Conservation (phyloP, 2,888 invertebrate species). For the Eilema depressum region DNA sequence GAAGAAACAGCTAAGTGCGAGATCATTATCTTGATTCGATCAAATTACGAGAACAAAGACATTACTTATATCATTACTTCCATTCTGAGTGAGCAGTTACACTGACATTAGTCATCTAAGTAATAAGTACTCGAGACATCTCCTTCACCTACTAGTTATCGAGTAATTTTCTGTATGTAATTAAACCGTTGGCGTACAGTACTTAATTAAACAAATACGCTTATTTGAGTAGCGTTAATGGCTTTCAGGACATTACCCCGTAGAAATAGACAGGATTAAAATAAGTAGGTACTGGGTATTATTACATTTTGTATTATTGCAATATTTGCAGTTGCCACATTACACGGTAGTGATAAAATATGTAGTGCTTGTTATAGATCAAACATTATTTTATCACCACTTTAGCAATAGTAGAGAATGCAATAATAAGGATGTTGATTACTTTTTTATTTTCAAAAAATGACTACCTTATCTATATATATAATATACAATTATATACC, state of each 20-base stretch:
- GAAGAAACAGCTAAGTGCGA: background rate
- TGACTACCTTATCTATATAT: no score
- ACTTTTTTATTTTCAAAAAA: no score
- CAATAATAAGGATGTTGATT: no score
- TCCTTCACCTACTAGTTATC: conserved; percentile 21
- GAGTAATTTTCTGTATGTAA: conserved; percentile 40
- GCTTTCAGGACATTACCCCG: conserved; percentile 2
- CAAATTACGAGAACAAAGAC: conserved; percentile 6
- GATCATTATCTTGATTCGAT: conserved; percentile 6
- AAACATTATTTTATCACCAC: no score
- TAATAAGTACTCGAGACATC: conserved; percentile 10
- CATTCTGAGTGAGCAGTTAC: conserved; percentile 5
- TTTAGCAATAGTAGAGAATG: no score
- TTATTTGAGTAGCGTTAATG: conserved; percentile 21
- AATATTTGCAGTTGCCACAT: no score
- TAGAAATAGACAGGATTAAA: background rate
- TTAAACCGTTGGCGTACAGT: conserved; percentile 39
- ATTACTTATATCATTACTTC: conserved; percentile 12
- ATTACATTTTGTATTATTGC: no score
- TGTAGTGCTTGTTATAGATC: no score
- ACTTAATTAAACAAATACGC: conserved; percentile 38
- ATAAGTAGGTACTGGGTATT: background rate
- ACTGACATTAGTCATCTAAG: conserved; percentile 4
- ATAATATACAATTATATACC: no score
- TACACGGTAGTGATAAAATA: no score